These are phyloP conservation scores for Andrena hattorfiana DNA, from an alignment of 2,888 invertebrate species.

Conservation along the genomic window DNA sequence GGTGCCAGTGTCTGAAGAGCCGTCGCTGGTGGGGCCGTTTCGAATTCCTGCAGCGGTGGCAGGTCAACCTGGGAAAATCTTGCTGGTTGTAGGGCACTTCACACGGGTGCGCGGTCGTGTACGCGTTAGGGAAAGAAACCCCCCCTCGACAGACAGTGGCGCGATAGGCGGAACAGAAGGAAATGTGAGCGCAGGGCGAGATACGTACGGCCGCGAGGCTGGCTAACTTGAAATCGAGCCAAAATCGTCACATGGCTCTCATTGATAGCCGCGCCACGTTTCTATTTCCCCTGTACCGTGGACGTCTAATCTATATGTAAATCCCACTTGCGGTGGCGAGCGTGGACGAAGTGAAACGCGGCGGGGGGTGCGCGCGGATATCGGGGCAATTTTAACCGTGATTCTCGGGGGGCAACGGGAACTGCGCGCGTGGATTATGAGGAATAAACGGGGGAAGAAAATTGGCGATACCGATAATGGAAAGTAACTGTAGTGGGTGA, in stretches of 20 bases:
- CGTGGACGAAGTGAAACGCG: slow-evolving; percentile 26
- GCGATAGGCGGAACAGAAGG: background rate
- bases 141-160: background rate
- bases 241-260: slow-evolving; percentile 73
- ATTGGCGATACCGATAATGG: background rate
- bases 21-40: slow-evolving; percentile 32
- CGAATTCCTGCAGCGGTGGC: background rate
- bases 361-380: slow-evolving; percentile 20
- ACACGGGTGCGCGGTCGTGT: background rate
- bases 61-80: slow-evolving; percentile 8
- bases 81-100: background rate
- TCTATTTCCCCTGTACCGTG: slow-evolving; percentile 67
- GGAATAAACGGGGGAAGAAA: background rate
- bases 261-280: slow-evolving; percentile 64
- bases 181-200: slow-evolving; percentile 14
- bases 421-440: background rate
- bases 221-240: slow-evolving; percentile 72
- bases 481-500: background rate
- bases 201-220: slow-evolving; percentile 15
- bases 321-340: slow-evolving; percentile 52
- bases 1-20: slow-evolving; percentile 71
- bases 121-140: background rate
- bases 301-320: slow-evolving; percentile 75
- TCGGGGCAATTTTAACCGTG: slow-evolving; percentile 35
- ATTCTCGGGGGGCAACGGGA: slow-evolving; percentile 21